Evolutionary conservation across 30 jellyfish, hydroid and myxozoan genomes (phyloP).

Genomic region (Chrysaora quinquecirrha): DNA sequence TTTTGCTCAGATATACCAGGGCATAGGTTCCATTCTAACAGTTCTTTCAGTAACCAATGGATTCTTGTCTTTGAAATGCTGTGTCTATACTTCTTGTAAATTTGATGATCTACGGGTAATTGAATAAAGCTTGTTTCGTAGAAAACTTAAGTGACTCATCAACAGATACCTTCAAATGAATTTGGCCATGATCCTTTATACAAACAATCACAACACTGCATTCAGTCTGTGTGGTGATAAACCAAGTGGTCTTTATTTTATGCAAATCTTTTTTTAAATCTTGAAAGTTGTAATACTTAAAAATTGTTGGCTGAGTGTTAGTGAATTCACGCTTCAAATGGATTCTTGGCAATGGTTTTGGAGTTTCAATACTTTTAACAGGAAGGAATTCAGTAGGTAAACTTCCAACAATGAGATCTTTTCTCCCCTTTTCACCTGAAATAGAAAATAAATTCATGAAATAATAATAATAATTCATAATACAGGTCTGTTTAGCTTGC

Average conservation of each 20-base stretch:
- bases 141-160: not conserved
- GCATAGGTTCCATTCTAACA: not conserved
- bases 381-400: slow-evolving; percentile 38
- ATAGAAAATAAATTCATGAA: not conserved
- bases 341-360: slow-evolving; percentile 22
- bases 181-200: not conserved
- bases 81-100: not conserved
- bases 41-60: slow-evolving; percentile 2
- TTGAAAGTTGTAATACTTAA: slow-evolving; percentile 14
- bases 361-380: slow-evolving; percentile 24
- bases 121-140: not conserved
- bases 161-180: not conserved
- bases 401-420: no score
- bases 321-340: not conserved
- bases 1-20: slow-evolving; percentile 1
- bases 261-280: slow-evolving; percentile 12
- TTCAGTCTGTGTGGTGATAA: slow-evolving; percentile 5
- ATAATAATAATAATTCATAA: not conserved
- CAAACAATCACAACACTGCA: slow-evolving; percentile 2
- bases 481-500: no score
- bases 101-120: not conserved
- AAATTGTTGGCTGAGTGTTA: not conserved
- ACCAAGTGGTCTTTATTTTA: slow-evolving; percentile 33
- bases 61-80: not conserved
- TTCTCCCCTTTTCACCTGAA: slow-evolving; percentile 21